These are phyloP conservation scores for Cephus spinipes DNA, from an alignment of 2,888 invertebrate species.

Conservation along the genomic window DNA sequence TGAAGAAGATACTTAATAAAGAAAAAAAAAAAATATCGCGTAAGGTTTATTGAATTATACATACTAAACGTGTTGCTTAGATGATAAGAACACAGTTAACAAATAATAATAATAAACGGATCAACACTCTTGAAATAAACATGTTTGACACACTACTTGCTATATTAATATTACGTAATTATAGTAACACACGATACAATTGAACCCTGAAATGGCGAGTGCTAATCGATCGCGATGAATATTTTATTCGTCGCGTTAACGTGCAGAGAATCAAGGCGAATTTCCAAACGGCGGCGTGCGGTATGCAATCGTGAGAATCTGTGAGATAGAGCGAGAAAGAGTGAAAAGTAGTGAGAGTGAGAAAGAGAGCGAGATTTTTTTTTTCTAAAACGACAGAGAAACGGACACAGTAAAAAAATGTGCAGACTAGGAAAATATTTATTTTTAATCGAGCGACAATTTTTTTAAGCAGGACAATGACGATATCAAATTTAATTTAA, in stretches of 20 bases:
- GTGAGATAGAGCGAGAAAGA: not conserved
- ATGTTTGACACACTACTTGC: not conserved
- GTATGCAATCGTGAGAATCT: conserved; percentile 4
- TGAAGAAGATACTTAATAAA: conserved; percentile 11
- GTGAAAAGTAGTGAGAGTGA: not conserved
- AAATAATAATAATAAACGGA: not conserved
- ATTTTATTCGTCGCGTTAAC: not conserved
- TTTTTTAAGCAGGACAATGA: not conserved
- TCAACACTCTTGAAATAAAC: not conserved
- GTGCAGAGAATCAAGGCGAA: not conserved
- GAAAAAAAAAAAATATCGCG: conserved; percentile 16
- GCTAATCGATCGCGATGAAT: not conserved
- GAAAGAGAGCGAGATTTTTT: not conserved
- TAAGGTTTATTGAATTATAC: conserved; percentile 22
- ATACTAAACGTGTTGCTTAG: conserved; percentile 23
- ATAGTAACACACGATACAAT: not conserved
- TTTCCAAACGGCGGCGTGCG: not conserved
- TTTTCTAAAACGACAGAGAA: not conserved
- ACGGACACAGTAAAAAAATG: not conserved
- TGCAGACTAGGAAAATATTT: not conserved
- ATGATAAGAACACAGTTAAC: conserved; percentile 13
- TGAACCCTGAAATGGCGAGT: not conserved
- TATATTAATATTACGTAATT: not conserved
- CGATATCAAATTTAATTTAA: not conserved
- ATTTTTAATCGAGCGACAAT: not conserved